These are phyloP conservation scores for Morbakka virulenta DNA, from an alignment of 30 jellyfish, hydroid and myxozoan genomes.

Conservation along the genomic window DNA sequence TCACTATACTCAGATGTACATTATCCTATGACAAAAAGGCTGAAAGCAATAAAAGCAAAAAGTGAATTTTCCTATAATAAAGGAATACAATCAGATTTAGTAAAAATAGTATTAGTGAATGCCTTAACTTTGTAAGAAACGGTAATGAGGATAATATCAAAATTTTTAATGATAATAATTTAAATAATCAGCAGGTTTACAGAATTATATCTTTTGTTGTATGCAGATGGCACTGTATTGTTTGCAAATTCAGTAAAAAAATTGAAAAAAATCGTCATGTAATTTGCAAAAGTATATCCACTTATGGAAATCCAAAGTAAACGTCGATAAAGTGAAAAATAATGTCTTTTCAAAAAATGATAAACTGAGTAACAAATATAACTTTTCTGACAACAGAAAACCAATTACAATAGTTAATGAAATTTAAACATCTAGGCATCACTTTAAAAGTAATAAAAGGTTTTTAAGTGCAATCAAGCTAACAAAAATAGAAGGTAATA, in stretches of 20 bases:
- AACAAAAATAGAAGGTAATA: constrained; percentile 7
- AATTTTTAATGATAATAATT: no score
- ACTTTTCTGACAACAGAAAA: no score
- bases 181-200: neutral
- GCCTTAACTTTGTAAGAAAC: no score
- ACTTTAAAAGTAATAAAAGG: constrained; percentile 5
- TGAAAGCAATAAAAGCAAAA: no score
- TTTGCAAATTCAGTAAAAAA: constrained; percentile 1
- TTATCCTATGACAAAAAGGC: neutral
- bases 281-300: neutral
- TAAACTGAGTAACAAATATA: constrained; percentile 8
- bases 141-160: no score
- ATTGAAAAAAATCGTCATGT: neutral
- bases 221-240: neutral
- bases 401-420: constrained; percentile 3
- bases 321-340: no score
- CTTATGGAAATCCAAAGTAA: no score
- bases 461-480: constrained; percentile 18
- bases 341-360: constrained; percentile 8
- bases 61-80: no score
- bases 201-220: neutral
- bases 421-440: neutral
- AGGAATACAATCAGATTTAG: no score
- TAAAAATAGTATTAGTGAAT: no score
- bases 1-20: constrained; percentile 7